Base-by-base conservation (phyloP, 2,113 vertebrate genomes). In the Oreotrochilus melanogaster region DNA sequence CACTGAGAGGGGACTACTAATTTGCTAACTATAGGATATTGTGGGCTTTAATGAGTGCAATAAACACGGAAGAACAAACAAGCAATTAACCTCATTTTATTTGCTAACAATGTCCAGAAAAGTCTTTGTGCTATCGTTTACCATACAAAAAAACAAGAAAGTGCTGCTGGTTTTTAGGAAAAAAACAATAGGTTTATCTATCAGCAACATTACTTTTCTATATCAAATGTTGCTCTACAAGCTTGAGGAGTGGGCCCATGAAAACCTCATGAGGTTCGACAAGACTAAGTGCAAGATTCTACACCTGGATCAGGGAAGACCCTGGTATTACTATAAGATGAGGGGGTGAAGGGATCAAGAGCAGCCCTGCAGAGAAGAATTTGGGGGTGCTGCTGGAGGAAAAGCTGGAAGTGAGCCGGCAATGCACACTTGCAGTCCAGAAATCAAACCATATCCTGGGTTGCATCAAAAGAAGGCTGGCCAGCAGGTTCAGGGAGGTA, bases 51-150 rank as follows among this genome's bases (percentile, higher is more conserved):
- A 91, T 62, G 56, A 95, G 7, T n/a, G 47, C 28, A 84, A 94
- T 74, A 95, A 91, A 60, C 60, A 47, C 0, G 86, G 39, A 88
- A 83, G 22, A 11, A 89, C 37, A 80, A 92, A 61, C 23, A 76
- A 67, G 22, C 37, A 92, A 88, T 83, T 92, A 91, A 88, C 79
- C n/a, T 69, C 5, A 48, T 90, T 82, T 88, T 83, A 54, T 80
- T 54, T 33, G 47, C 64, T 82, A 81, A 85, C 66, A 66, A 86
- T 71, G 51, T 89, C 87, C 76, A 87, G 42, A 83, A 71, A 10
- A 43, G 11, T 74, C 25, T 78, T 91, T 71, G 17, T 64, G 25
- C 9, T 89, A 66, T 14, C 5, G 37, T 42, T 84, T 60, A 37
- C 35, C 60, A 27, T 5, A 25, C 17, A 37, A 70, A 75, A 75